Percentiles rank a stretch among this genome's conserved stretches.
Conservation (phyloP, 2,797 vertebrate genomes). For the Peromyscus aztecus region DNA sequence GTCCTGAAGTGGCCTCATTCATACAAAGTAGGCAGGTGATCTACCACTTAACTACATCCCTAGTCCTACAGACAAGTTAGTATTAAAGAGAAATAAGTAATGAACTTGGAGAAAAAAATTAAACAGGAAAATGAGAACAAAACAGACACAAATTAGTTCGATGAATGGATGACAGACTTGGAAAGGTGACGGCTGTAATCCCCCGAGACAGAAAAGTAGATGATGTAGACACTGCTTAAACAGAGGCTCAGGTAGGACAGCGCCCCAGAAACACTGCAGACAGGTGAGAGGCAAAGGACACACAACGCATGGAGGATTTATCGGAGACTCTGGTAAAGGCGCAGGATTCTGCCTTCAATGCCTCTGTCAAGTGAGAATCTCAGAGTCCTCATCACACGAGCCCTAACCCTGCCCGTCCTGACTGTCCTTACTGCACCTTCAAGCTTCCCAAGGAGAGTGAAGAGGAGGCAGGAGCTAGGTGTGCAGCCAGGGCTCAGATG, state of each 20-base stretch:
- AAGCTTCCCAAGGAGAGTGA: neutral
- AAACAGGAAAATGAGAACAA: constrained; percentile 20
- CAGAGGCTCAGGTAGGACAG: neutral
- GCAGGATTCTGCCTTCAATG: neutral
- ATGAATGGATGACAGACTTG: neutral
- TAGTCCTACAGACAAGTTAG: constrained; percentile 6
- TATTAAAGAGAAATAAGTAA: constrained; percentile 55
- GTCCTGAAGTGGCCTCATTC: no score
- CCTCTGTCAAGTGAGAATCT: neutral
- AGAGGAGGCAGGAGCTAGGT: neutral
- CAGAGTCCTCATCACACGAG: neutral
- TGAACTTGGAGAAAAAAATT: neutral
- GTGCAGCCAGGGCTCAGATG: neutral
- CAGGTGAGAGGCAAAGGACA: neutral
- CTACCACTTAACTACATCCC: neutral
- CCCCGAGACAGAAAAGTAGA: neutral
- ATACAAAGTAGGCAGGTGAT: neutral
- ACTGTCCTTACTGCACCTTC: neutral
- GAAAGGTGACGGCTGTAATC: neutral
- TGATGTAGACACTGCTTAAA: neutral
- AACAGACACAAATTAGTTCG: constrained; percentile 11
- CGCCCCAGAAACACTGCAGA: constrained; percentile 63
- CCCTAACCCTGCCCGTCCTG: neutral
- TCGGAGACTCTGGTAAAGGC: neutral
- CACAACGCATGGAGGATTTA: neutral